A percentile compares a stretch with the other conserved stretches of the same genome.
Evolutionary conservation across 2,888 invertebrate genomes (phyloP).

Genomic region (Drosophila neutralis): DNA sequence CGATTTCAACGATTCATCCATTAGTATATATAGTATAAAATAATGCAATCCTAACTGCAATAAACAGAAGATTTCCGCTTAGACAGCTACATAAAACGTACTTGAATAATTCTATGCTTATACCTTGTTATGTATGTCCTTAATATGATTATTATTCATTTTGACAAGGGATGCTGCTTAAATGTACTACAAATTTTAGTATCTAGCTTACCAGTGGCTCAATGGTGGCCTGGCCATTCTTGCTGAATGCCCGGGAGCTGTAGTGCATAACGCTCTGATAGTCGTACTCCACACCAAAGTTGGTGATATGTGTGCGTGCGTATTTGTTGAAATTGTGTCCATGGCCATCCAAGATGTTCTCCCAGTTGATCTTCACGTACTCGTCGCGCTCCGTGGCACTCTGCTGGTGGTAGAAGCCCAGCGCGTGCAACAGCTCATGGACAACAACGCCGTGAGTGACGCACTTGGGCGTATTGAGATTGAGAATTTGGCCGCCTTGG

Average conservation of each 20-base stretch:
- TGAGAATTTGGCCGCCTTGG: conserved; percentile 87
- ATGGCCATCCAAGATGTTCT: conserved; percentile 87
- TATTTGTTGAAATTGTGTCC: conserved; percentile 89
- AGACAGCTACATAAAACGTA: background rate
- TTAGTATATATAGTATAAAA: background rate
- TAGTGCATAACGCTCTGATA: conserved; percentile 91
- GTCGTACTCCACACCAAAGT: conserved; percentile 89
- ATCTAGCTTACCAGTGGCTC: conserved; percentile 85
- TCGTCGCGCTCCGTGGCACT: conserved; percentile 91
- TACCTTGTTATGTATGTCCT: background rate
- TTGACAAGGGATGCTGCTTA: background rate
- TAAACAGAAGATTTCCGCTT: background rate
- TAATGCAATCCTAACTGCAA: background rate
- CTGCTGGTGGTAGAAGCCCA: conserved; percentile 94
- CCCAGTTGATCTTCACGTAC: conserved; percentile 90
- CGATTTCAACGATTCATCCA: background rate
- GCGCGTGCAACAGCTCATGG: conserved; percentile 92
- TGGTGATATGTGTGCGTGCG: conserved; percentile 87
- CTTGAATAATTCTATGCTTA: background rate
- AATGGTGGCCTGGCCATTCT: conserved; percentile 88
- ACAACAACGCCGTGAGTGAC: conserved; percentile 88
- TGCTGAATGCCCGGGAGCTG: conserved; percentile 88
- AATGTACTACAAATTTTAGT: background rate
- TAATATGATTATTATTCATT: background rate
- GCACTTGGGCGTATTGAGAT: conserved; percentile 86